Base-by-base conservation (phyloP, 2,797 vertebrate genomes). In the Catamblyrhynchus diadema region DNA sequence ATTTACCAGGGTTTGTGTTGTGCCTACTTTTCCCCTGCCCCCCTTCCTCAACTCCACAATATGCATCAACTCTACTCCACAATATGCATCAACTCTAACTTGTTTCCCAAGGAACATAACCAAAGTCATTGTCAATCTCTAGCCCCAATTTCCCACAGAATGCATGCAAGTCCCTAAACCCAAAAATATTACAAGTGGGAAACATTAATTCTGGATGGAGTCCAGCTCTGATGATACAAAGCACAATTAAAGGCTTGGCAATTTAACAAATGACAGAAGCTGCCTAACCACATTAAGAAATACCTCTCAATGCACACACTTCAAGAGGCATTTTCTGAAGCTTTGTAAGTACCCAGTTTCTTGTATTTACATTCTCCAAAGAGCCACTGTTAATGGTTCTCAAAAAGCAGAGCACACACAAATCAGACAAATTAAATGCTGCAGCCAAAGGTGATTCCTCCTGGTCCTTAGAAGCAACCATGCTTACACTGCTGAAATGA, bases 381-480 rank as follows among this genome's bases (percentile, higher is more conserved):
- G 35, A 54, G 20, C 18, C 57, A 27, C 39, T 50, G 3, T 20
- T 82, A 62, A 33, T 27, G 33, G 28, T 23, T 56, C 24, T 27
- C 64, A 47, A 24, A 48, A 66, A 61, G 41, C 48, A 73, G 0
- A 24, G 28, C 22, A 53, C 12, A 53, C 19, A 61, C 12, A 74
- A 67, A 84, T 11, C 19, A 72, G 30, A 57, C 3, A 2, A 80
- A 90, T 70, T 70, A 81, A 83, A 66, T 21, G 14, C 12, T 71
- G 30, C 14, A 41, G 50, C 18, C 60, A 75, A 82, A 54, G 44
- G 28, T 33, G 33, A 88, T 32, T 78, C 17, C 11, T 39, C 27
- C 21, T 0, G 0, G 4, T 4, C 2, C 25, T 51, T 11, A 44
- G 50, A 71, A 78, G 37, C 14, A 60, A 15, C 33, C 16, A 18